Conservation (phyloP, 2,113 vertebrate species). For the Podiceps cristatus region DNA sequence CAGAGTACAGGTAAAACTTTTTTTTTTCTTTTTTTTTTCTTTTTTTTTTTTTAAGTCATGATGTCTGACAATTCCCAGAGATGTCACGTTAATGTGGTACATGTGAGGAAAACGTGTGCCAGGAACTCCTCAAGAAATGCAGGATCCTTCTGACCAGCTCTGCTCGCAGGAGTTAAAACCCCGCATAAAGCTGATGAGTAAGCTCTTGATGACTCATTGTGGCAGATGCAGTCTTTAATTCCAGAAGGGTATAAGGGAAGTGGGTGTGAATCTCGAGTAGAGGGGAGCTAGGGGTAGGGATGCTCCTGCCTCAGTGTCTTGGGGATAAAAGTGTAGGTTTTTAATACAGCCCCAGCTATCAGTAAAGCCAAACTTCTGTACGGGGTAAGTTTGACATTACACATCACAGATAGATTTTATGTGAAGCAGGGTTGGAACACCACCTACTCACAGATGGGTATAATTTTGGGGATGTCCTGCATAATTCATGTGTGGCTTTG, state of each 20-base stretch:
- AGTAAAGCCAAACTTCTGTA: conserved; percentile 25
- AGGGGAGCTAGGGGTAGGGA: conserved; percentile 40
- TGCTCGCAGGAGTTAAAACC: conserved; percentile 54
- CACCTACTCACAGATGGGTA: conserved; percentile 68
- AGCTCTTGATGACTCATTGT: conserved; percentile 62
- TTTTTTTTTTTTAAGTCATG: too few species aligned
- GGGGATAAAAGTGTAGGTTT: conserved; percentile 48
- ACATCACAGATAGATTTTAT: conserved; percentile 40
- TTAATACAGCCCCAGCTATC: conserved; percentile 20
- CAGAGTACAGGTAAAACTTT: not conserved
- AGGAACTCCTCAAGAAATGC: conserved; percentile 4
- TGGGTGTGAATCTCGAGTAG: conserved; percentile 46
- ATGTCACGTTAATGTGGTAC: not conserved
- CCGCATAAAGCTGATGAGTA: conserved; percentile 64
- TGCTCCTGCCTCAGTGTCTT: conserved; percentile 39
- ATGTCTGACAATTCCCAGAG: not conserved
- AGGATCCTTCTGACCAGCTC: conserved; percentile 31
- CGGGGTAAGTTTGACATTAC: conserved; percentile 47
- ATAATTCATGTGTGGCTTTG: conserved; percentile 70
- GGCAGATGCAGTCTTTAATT: conserved; percentile 63
- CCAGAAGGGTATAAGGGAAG: conserved; percentile 39
- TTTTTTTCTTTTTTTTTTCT: too few species aligned
- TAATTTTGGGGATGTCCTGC: conserved; percentile 70
- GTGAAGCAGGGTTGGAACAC: conserved; percentile 54
- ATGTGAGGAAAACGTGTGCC: not conserved